Base-by-base conservation (phyloP, 53 echinoderm and acorn worm species). In the Temnopleurus reevesii region DNA sequence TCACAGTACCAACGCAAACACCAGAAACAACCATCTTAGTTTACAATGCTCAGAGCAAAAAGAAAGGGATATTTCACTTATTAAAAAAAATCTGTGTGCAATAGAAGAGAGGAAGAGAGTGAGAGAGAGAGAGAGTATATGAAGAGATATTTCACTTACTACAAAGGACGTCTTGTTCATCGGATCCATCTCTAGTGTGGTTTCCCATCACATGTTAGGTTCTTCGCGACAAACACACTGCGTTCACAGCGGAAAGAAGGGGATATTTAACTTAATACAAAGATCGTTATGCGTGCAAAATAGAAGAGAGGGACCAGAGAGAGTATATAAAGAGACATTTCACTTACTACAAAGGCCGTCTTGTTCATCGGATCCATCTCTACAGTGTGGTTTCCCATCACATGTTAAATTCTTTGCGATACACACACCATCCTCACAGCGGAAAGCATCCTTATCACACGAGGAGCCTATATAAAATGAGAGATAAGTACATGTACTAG, bases 261-360 rank as follows among this genome's bases (percentile, higher is more conserved):
- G n/a, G n/a, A n/a, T n/a, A n/a, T n/a, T n/a, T n/a, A n/a, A n/a
- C n/a, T n/a, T n/a, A n/a, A n/a, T 23, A 55, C 55, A 55, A 2
- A 26, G 27, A 58, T 58, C 58, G n/a, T n/a, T n/a, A n/a, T n/a
- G n/a, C 23, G 27, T 21, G 17, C 0, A 58, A 27, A 58, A 21
- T 27, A 7, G 27, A 26, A 2, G 9, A 5, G 26, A 57, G 57
- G n/a, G n/a, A 57, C 9, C 3, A 57, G 2, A 57, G 23, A 8
- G n/a, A 12, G 47, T 47, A 47, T 55, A 0, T 4, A 55, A 55
- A 55, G 33, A 34, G 33, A 63, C 13, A 63, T 59, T 59, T 26
- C 2, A 77, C 93, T 76, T 91, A 95, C 95, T 55, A 81, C 95
- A 95, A 29, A 91, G 64, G 18, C 43, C 45, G 2, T 86, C 13